Percentiles rank a stretch among this genome's conserved stretches.
Conservation (phyloP, 2,888 invertebrate species). For the Dendrolimus houi region DNA sequence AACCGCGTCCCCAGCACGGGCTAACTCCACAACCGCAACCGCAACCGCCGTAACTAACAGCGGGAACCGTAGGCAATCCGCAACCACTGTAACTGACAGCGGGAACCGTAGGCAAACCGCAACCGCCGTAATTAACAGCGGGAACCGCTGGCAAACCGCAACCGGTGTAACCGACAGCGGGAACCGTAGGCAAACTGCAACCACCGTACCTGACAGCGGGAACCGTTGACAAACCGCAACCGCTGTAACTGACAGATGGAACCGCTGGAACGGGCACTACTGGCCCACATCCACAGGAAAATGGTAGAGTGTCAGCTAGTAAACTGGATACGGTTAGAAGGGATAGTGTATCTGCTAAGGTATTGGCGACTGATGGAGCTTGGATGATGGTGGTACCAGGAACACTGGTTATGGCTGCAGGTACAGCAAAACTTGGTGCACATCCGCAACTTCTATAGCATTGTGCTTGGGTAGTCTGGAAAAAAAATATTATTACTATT, state of each 20-base stretch:
- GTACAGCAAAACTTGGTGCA: neutral
- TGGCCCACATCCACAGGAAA: constrained; percentile 14
- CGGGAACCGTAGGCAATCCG: neutral
- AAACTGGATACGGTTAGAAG: constrained; percentile 53
- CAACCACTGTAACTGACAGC: neutral
- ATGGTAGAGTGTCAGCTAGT: constrained; percentile 42
- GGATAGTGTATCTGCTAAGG: constrained; percentile 51
- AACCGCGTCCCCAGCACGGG: constrained; percentile 15
- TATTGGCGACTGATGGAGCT: constrained; percentile 36
- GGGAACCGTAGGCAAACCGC: neutral
- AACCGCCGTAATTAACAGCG: neutral
- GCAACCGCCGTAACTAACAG: constrained; percentile 12
- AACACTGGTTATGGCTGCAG: neutral
- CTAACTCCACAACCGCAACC: constrained; percentile 13
- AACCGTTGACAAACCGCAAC: no score
- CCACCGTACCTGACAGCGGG: neutral
- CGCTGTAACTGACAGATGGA: no score
- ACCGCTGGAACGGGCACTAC: neutral
- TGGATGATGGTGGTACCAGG: constrained; percentile 18
- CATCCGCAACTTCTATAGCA: constrained; percentile 9
- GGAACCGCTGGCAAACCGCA: neutral
- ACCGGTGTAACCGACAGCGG: neutral
- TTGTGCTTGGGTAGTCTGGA: constrained; percentile 34
- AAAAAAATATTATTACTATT: constrained; percentile 2
- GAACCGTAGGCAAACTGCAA: neutral